These are phyloP conservation scores for Enoplolaimus lenunculus DNA, from an alignment of 2,888 invertebrate genomes.

Conservation along the genomic window DNA sequence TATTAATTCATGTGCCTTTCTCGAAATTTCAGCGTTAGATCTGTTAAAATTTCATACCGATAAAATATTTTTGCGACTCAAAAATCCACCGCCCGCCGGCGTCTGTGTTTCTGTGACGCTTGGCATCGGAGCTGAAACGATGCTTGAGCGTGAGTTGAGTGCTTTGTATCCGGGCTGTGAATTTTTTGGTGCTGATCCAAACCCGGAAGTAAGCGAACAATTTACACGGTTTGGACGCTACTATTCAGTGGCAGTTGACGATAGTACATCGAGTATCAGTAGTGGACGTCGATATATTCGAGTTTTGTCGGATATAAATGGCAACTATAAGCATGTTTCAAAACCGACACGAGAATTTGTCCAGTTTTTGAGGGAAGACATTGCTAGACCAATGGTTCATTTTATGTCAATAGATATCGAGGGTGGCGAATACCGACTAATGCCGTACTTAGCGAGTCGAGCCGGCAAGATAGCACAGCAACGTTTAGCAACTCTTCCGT, in stretches of 20 bases:
- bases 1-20: too few relatives aligned
- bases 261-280: not conserved
- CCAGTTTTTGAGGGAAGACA: not conserved
- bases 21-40: too few relatives aligned
- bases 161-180: conserved; percentile 12
- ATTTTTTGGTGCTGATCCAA: conserved; percentile 23
- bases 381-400: conserved; percentile 10
- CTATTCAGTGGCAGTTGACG: not conserved
- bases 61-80: not conserved
- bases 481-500: too few relatives aligned
- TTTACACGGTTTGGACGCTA: not conserved
- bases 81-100: not conserved
- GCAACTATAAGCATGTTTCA: not conserved
- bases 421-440: conserved; percentile 21
- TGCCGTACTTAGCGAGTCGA: too few relatives aligned
- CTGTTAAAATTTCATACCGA: too few relatives aligned
- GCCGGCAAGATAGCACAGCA: too few relatives aligned
- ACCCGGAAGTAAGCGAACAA: not conserved
- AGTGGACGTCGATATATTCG: too few relatives aligned
- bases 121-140: conserved; percentile 20
- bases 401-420: conserved; percentile 23
- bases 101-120: conserved; percentile 7
- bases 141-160: conserved; percentile 9
- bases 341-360: too few relatives aligned
- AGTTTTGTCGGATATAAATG: not conserved